Evolutionary conservation across 2,797 vertebrate species (phyloP).

Genomic region (Emys orbicularis): DNA sequence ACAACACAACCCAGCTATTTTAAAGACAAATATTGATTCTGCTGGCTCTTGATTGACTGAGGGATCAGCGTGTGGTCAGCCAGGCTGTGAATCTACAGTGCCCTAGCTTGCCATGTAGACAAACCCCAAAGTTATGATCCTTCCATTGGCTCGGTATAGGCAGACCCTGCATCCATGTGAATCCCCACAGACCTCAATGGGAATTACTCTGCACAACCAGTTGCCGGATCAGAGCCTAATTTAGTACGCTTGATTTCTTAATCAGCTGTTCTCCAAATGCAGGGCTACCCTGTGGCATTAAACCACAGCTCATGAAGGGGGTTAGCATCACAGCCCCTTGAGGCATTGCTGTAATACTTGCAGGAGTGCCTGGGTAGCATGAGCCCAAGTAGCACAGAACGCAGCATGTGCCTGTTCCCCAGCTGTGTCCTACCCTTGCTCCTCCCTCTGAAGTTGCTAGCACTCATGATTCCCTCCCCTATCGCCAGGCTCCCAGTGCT

Average conservation of each 20-base stretch:
- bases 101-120: background rate
- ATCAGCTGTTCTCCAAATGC: background rate
- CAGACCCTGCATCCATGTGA: background rate
- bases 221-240: background rate
- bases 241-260: background rate
- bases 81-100: background rate
- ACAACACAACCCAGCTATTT: background rate
- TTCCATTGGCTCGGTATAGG: background rate
- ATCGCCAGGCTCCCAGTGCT: background rate
- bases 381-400: background rate
- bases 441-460: background rate
- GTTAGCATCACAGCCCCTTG: background rate
- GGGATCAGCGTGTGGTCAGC: background rate
- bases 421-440: background rate
- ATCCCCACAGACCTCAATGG: background rate
- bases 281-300: background rate
- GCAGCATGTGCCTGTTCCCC: background rate
- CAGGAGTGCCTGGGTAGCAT: background rate
- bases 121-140: background rate
- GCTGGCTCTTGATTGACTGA: background rate
- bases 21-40: fast-evolving
- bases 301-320: background rate
- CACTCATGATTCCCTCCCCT: background rate
- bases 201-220: background rate
- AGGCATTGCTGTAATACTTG: background rate